Evolutionary conservation across 1,140 invertebrate species (phyloP).

Genomic region (Drosophila elegans): DNA sequence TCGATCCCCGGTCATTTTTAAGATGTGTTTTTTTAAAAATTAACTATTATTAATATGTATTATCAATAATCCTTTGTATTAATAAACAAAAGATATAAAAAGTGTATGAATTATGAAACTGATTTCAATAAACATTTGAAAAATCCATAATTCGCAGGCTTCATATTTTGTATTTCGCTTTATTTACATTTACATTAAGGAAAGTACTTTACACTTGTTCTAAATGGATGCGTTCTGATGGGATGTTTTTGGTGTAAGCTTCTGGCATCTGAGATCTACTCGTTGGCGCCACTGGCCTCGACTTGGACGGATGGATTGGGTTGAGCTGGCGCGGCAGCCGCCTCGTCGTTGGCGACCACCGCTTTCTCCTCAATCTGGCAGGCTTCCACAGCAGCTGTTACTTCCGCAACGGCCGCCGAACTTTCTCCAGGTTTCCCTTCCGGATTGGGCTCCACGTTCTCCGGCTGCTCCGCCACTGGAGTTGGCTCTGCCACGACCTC

Average conservation of each 20-base stretch:
- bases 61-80: constrained; percentile 81
- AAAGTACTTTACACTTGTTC: constrained; percentile 64
- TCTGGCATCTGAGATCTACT: constrained; percentile 34
- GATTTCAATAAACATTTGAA: constrained; percentile 81
- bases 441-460: background rate
- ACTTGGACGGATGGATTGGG: constrained; percentile 61
- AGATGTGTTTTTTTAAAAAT: constrained; percentile 71
- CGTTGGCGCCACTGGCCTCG: constrained; percentile 39
- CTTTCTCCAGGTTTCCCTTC: constrained; percentile 7
- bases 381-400: constrained; percentile 40
- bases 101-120: constrained; percentile 71
- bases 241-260: constrained; percentile 48
- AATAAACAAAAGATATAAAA: constrained; percentile 77
- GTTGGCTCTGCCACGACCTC: background rate
- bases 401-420: constrained; percentile 13
- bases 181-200: constrained; percentile 58
- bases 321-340: constrained; percentile 9
- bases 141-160: constrained; percentile 33
- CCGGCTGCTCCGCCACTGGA: background rate
- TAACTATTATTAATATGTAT: constrained; percentile 80
- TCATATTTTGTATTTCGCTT: constrained; percentile 20
- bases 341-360: background rate
- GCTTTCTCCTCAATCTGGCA: constrained; percentile 51
- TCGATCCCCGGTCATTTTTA: constrained; percentile 58
- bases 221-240: constrained; percentile 56